Percentiles rank a stretch among this genome's conserved stretches.
Evolutionary conservation across 2,888 invertebrate species (phyloP).

Genomic region (Drosophila tanythrix): DNA sequence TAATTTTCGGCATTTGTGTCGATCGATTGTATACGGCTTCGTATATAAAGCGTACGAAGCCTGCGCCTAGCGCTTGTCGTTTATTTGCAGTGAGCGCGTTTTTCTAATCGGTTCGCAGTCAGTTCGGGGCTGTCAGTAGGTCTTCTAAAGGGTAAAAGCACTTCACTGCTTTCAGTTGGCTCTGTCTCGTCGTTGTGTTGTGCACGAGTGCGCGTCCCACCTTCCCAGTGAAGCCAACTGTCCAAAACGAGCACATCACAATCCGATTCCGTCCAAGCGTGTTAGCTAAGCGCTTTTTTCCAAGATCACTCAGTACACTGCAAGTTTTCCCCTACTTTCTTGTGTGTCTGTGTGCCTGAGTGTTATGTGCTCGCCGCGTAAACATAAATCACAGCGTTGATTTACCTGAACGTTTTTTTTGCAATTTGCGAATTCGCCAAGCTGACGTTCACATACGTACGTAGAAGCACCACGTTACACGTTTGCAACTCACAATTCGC

Average conservation of each 20-base stretch:
- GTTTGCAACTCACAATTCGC: neutral
- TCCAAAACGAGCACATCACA: neutral
- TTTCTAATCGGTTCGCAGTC: conserved; percentile 34
- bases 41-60: conserved; percentile 59
- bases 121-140: conserved; percentile 25
- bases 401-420: conserved; percentile 14
- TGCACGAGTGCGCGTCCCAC: conserved; percentile 38
- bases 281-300: conserved; percentile 15
- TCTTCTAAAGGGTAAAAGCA: conserved; percentile 54
- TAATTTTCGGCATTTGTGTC: conserved; percentile 13
- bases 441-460: conserved; percentile 7
- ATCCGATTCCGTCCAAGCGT: conserved; percentile 30
- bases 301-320: conserved; percentile 36
- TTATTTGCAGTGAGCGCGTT: conserved; percentile 32
- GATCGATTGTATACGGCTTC: conserved; percentile 31
- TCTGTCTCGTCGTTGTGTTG: conserved; percentile 46
- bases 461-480: neutral
- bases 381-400: conserved; percentile 33
- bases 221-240: conserved; percentile 5
- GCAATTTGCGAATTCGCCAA: neutral
- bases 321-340: neutral
- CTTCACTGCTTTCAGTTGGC: conserved; percentile 42
- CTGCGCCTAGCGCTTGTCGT: conserved; percentile 20
- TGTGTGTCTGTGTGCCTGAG: conserved; percentile 5
- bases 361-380: conserved; percentile 23